Percentiles rank a stretch among this genome's conserved stretches.
phyloP scores from a whole-genome alignment of 30 jellyfish, hydroid and myxozoan genomes.

The Mastigias papua region DNA sequence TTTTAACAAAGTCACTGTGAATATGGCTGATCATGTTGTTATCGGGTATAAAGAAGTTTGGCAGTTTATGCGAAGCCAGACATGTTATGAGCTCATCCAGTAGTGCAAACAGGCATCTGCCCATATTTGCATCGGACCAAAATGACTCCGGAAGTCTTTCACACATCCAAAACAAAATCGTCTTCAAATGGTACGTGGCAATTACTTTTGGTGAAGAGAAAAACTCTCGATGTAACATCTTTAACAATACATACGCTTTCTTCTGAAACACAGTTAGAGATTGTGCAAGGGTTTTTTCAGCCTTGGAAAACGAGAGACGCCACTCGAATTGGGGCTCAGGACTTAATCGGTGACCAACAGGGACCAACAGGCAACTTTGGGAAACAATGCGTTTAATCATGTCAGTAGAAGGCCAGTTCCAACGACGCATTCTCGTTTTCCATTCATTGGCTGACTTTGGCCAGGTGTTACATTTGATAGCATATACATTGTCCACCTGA shows the following conservation, averaged over 20 bases:
- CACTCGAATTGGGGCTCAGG: not conserved
- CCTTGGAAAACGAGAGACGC: not conserved
- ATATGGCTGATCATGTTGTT: conserved; percentile 6
- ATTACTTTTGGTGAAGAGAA: not conserved
- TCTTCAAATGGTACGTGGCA: not conserved
- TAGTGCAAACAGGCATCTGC: not conserved
- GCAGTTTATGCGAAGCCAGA: not conserved
- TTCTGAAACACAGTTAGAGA: not conserved
- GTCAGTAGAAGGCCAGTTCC: not conserved
- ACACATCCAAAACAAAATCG: not conserved
- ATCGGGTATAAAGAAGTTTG: not conserved
- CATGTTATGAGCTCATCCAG: not conserved
- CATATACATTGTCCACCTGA: not conserved
- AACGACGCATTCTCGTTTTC: not conserved
- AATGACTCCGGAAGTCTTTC: not conserved
- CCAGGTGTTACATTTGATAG: not conserved
- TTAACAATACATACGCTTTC: not conserved
- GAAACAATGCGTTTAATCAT: not conserved
- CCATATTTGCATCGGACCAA: not conserved
- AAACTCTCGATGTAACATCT: not conserved
- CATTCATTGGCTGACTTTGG: not conserved
- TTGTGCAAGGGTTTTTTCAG: not conserved
- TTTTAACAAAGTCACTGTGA: not conserved
- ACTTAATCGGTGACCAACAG: not conserved
- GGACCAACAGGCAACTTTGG: not conserved